Evolutionary conservation across 2,888 invertebrate species (phyloP).

Genomic region (Stenodema calcarata): DNA sequence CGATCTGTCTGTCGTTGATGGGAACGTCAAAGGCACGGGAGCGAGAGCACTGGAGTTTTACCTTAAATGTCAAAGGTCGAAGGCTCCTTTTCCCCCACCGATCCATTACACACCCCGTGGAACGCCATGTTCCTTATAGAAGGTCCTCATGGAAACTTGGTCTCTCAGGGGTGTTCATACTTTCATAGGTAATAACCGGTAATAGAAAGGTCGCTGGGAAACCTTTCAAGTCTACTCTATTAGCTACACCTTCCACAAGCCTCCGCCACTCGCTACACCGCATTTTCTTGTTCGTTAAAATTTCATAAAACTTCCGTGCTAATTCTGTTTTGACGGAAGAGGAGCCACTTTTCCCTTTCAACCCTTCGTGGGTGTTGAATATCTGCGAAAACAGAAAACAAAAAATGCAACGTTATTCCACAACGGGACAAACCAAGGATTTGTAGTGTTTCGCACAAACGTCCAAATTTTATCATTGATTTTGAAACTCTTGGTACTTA

Average conservation of each 20-base stretch:
- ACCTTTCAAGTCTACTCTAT: background rate
- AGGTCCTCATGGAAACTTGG: background rate
- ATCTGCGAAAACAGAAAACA: too few relatives aligned
- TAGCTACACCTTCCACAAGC: background rate
- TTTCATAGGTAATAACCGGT: background rate
- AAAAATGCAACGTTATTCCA: too few relatives aligned
- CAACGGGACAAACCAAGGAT: too few relatives aligned
- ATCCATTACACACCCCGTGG: background rate
- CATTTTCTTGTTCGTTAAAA: too few relatives aligned
- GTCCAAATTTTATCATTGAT: too few relatives aligned
- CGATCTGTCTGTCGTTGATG: slow-evolving; percentile 25
- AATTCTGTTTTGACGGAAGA: too few relatives aligned
- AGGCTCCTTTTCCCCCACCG: background rate
- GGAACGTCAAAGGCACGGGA: background rate
- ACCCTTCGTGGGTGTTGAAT: too few relatives aligned
- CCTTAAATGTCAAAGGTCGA: slow-evolving; percentile 22
- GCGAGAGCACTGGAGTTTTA: background rate
- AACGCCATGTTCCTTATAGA: background rate
- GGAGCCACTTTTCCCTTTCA: too few relatives aligned
- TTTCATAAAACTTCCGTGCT: too few relatives aligned
- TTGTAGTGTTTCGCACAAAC: too few relatives aligned
- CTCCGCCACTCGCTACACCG: too few relatives aligned
- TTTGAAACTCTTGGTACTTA: too few relatives aligned
- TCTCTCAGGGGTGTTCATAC: background rate
- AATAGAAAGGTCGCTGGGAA: background rate